A percentile compares a stretch with the other conserved stretches of the same genome.
phyloP scores from a whole-genome alignment of 1,140 invertebrate species.

The Megalopta genalis region DNA sequence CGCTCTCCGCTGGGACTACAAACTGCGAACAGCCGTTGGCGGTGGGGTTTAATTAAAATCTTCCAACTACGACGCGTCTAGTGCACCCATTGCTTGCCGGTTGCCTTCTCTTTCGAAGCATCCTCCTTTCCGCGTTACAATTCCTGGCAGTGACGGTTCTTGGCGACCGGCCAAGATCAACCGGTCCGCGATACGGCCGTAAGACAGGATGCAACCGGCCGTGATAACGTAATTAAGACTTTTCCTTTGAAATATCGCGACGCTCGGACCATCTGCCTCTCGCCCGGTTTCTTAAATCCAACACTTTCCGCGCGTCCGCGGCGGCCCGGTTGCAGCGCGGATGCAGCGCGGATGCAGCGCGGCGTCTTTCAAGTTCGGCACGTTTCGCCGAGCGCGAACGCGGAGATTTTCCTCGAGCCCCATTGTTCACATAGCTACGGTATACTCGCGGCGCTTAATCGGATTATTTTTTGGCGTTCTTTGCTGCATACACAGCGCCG shows the following conservation, averaged over 20 bases:
- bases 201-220: conserved; percentile 65
- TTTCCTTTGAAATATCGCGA: conserved; percentile 62
- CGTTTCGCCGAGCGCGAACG: too few relatives aligned
- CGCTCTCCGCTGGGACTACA: conserved; percentile 38
- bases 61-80: conserved; percentile 54
- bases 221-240: conserved; percentile 76
- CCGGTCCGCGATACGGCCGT: conserved; percentile 65
- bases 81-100: conserved; percentile 36
- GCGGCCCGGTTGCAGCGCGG: too few relatives aligned
- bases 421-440: too few relatives aligned
- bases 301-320: neutral
- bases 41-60: conserved; percentile 73
- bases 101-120: conserved; percentile 45
- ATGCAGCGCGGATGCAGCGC: too few relatives aligned
- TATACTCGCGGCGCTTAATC: too few relatives aligned
- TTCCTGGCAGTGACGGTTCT: conserved; percentile 69
- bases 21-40: conserved; percentile 64
- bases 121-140: conserved; percentile 58
- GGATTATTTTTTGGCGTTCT: too few relatives aligned
- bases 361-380: too few relatives aligned
- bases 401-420: too few relatives aligned
- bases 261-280: conserved; percentile 2
- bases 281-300: conserved; percentile 5
- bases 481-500: too few relatives aligned
- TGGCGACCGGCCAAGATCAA: conserved; percentile 68